These are phyloP conservation scores for Heliothis virescens DNA, from an alignment of 1,140 invertebrate genomes.

Conservation along the genomic window DNA sequence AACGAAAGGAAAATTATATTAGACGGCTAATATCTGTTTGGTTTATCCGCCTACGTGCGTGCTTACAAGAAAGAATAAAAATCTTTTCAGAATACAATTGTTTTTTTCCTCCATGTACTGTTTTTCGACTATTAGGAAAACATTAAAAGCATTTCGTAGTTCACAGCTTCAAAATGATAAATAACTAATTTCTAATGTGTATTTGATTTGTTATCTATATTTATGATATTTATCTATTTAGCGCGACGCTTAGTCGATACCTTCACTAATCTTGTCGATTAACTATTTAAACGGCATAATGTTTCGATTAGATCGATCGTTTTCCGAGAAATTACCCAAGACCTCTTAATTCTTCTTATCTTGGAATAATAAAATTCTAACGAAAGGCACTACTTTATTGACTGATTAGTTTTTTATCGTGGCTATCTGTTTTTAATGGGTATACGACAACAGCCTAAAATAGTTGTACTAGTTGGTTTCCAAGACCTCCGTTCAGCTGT, in stretches of 20 bases:
- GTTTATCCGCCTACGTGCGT: no score
- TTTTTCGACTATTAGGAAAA: no score
- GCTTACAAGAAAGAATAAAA: no score
- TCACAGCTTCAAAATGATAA: background rate
- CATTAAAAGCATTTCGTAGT: no score
- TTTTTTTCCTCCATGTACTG: no score
- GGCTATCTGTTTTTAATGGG: background rate
- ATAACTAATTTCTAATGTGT: slow-evolving; percentile 18
- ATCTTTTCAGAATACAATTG: no score
- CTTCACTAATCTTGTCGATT: slow-evolving; percentile 16
- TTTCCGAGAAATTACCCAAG: slow-evolving; percentile 1
- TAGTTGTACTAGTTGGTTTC: no score
- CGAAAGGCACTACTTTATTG: background rate
- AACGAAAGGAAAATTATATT: no score
- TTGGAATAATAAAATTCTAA: slow-evolving; percentile 19
- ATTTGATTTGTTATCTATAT: slow-evolving; percentile 16
- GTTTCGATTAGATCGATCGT: slow-evolving; percentile 9
- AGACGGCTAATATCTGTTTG: no score
- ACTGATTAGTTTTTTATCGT: background rate
- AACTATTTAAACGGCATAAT: slow-evolving; percentile 16
- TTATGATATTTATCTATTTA: slow-evolving; percentile 19
- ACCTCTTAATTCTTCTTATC: slow-evolving; percentile 9
- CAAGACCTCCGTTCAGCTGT: no score
- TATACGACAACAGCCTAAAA: no score
- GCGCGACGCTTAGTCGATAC: background rate